phyloP scores from a whole-genome alignment of 1,140 invertebrate genomes.

The Calephelis virginiensis region DNA sequence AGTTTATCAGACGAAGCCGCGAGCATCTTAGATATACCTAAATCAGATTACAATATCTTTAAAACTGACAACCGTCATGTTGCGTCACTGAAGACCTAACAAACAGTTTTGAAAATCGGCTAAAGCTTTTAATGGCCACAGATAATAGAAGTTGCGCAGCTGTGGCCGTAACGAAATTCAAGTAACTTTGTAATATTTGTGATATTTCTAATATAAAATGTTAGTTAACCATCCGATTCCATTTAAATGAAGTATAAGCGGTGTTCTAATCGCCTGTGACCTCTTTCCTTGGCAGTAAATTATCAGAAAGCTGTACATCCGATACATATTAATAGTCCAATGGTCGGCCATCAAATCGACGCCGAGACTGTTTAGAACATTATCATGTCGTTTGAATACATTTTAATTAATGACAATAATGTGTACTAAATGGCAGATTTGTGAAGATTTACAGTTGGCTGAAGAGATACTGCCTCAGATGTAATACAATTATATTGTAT shows the following conservation, averaged over 20 bases:
- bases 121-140: constrained; percentile 9
- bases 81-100: not conserved
- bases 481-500: no score
- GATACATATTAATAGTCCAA: constrained; percentile 4
- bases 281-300: constrained; percentile 11
- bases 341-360: not conserved
- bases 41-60: not conserved
- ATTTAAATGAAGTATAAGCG: constrained; percentile 16
- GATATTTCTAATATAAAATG: constrained; percentile 16
- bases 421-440: not conserved
- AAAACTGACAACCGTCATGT: not conserved
- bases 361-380: not conserved
- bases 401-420: constrained; percentile 12
- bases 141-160: constrained; percentile 7
- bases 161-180: not conserved
- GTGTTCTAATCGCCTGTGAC: constrained; percentile 15
- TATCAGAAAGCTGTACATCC: constrained; percentile 13
- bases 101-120: constrained; percentile 1
- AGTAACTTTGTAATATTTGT: constrained; percentile 14
- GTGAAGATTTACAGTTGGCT: not conserved
- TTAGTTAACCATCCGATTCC: constrained; percentile 10
- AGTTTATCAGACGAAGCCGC: no score
- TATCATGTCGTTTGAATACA: constrained; percentile 16
- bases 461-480: not conserved
- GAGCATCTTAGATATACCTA: not conserved